Conservation (phyloP, 1,140 invertebrate species). For the Adelges cooleyi region DNA sequence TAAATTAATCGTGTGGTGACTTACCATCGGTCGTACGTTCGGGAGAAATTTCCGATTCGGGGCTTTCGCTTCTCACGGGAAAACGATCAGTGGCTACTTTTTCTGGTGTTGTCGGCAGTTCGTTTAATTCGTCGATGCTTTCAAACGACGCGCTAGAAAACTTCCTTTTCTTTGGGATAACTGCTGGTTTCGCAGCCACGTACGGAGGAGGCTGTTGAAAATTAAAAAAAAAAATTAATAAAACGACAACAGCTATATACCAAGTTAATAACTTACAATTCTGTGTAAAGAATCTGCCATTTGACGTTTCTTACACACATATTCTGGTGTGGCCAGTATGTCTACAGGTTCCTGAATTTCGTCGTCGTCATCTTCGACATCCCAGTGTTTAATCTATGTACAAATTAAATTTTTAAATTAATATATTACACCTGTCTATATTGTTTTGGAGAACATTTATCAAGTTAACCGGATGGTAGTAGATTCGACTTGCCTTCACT, state of each 20-base stretch:
- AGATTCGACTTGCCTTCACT: slow-evolving; percentile 2
- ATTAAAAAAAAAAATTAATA: too few species aligned
- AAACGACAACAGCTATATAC: too few species aligned
- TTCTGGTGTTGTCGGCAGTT: not conserved
- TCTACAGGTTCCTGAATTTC: slow-evolving; percentile 3
- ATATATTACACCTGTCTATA: too few species aligned
- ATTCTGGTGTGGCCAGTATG: not conserved
- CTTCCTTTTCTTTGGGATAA: slow-evolving; percentile 15
- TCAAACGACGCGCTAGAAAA: slow-evolving; percentile 9
- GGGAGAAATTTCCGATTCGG: slow-evolving; percentile 11
- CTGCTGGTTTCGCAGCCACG: not conserved
- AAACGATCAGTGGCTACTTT: not conserved
- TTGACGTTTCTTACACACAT: slow-evolving; percentile 8
- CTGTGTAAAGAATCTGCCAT: slow-evolving; percentile 15
- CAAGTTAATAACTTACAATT: slow-evolving; percentile 1
- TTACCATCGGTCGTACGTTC: slow-evolving; percentile 5
- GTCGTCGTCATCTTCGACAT: slow-evolving; percentile 15
- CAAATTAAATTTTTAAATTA: not conserved
- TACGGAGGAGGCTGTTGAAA: too few species aligned
- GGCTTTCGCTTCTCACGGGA: not conserved
- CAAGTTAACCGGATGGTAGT: too few species aligned
- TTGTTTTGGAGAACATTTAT: too few species aligned
- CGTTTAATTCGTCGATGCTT: not conserved
- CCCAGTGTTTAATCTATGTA: slow-evolving; percentile 21
- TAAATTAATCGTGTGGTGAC: not conserved